phyloP scores from a whole-genome alignment of 1,140 invertebrate species.

The Drosophila punjabiensis region DNA sequence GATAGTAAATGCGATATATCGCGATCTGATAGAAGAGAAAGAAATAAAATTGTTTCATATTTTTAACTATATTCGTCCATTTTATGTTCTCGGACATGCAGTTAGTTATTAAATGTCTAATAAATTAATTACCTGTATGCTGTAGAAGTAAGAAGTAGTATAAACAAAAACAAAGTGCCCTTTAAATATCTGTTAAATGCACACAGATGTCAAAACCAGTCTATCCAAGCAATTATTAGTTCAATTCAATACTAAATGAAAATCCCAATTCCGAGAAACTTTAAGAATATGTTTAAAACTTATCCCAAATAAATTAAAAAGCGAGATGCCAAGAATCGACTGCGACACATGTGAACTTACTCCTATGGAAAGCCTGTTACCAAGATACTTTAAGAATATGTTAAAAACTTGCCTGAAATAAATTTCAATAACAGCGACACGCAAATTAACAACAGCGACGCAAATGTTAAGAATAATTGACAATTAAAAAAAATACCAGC shows the following conservation, averaged over 20 bases:
- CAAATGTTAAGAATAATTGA: conserved; percentile 12
- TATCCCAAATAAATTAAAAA: neutral
- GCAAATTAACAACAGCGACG: too few species aligned
- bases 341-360: neutral
- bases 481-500: neutral
- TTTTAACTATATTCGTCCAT: too few species aligned
- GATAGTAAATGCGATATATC: neutral
- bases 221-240: neutral
- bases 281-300: conserved; percentile 6
- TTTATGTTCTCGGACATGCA: too few species aligned
- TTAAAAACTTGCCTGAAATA: neutral
- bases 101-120: too few species aligned
- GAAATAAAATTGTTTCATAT: too few species aligned
- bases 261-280: too few species aligned
- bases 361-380: neutral
- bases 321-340: neutral
- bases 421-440: neutral
- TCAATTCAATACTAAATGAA: neutral
- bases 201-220: neutral
- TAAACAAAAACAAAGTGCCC: neutral
- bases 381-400: neutral
- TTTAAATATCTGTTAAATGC: neutral
- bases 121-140: too few species aligned
- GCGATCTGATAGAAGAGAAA: too few species aligned
- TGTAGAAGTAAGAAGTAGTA: too few species aligned